Conservation (phyloP, 2,797 vertebrate species). For the Natrix natrix region DNA sequence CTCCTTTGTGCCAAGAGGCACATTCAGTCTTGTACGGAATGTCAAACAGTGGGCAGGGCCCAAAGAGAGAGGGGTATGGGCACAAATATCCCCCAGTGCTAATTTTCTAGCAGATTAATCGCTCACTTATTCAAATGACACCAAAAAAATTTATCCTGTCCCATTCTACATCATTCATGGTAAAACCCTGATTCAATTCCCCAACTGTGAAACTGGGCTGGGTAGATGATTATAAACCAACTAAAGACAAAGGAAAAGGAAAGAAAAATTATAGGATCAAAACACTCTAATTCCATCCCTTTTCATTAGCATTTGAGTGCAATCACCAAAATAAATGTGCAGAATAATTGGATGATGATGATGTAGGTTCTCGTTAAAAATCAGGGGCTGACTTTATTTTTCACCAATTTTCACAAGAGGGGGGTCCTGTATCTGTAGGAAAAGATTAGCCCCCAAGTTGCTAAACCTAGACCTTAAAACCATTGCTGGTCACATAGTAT, state of each 20-base stretch:
- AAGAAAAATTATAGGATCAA: not conserved
- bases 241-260: not conserved
- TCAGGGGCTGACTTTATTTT: not conserved
- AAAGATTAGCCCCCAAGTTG: not conserved
- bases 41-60: not conserved
- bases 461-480: not conserved
- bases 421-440: not conserved
- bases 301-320: not conserved
- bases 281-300: not conserved
- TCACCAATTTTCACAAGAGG: not conserved
- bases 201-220: not conserved
- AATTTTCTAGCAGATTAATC: not conserved
- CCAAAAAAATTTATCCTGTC: not conserved
- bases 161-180: not conserved
- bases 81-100: not conserved
- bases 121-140: not conserved
- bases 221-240: not conserved
- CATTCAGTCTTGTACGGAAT: not conserved
- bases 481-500: not conserved
- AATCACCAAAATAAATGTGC: not conserved
- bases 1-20: not conserved
- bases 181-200: not conserved
- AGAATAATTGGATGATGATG: not conserved
- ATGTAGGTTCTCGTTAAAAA: not conserved
- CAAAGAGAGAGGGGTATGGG: not conserved